These are phyloP conservation scores for Botrylloides violaceus DNA, from an alignment of 23 tunicate genomes.

Conservation along the genomic window DNA sequence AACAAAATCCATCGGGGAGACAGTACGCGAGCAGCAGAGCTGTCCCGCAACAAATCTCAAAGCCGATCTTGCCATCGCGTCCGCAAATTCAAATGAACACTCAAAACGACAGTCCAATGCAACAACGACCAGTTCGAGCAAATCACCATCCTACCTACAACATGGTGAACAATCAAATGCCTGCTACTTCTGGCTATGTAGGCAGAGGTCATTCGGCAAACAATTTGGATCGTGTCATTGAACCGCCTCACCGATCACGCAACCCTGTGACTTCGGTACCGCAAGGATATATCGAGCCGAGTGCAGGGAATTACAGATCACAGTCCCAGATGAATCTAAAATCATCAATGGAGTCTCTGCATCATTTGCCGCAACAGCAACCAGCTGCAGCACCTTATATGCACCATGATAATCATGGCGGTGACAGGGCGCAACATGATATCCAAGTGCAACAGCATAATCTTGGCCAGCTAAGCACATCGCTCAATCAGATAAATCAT, in stretches of 20 bases:
- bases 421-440: neutral
- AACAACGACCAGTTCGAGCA: neutral
- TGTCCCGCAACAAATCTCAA: too few species aligned
- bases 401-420: neutral
- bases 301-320: neutral
- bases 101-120: slow-evolving; percentile 13
- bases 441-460: neutral
- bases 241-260: slow-evolving; percentile 3
- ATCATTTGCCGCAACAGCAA: slow-evolving; percentile 13
- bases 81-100: slow-evolving; percentile 18
- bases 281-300: neutral
- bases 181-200: slow-evolving; percentile 1
- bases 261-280: neutral
- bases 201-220: slow-evolving; percentile 14
- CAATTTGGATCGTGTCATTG: slow-evolving; percentile 12
- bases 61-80: slow-evolving; percentile 26
- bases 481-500: slow-evolving; percentile 8
- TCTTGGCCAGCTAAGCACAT: slow-evolving; percentile 6
- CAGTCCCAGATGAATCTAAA: slow-evolving; percentile 24
- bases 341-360: slow-evolving; percentile 45
- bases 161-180: too few species aligned
- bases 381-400: neutral
- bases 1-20: slow-evolving; percentile 5
- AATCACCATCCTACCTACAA: neutral
- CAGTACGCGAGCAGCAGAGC: neutral